Conservation (phyloP, 2,797 vertebrate species). For the Phoeniculus purpureus region DNA sequence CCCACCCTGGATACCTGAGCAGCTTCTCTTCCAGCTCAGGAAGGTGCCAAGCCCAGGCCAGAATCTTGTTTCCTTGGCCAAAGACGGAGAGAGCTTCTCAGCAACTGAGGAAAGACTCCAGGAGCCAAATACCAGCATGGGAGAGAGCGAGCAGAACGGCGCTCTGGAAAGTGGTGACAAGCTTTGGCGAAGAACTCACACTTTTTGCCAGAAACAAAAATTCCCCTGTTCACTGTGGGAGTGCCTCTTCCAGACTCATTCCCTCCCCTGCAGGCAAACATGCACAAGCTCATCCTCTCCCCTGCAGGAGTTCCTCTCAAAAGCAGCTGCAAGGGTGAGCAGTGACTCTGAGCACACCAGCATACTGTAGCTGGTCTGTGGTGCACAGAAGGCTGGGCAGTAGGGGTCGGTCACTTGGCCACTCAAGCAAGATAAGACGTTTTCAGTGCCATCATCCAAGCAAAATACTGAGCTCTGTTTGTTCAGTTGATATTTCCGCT, state of each 20-base stretch:
- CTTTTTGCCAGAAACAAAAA: constrained; percentile 36
- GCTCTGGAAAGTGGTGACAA: constrained; percentile 24
- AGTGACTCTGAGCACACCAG: neutral
- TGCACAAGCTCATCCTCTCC: neutral
- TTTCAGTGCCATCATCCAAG: neutral
- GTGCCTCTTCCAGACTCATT: neutral
- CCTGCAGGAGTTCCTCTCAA: neutral
- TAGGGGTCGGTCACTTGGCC: constrained; percentile 10
- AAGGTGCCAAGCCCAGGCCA: neutral
- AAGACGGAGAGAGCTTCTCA: neutral
- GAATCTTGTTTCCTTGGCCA: neutral
- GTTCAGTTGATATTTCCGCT: constrained; percentile 14
- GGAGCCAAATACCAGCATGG: constrained; percentile 39
- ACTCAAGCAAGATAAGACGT: neutral
- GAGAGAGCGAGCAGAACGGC: neutral
- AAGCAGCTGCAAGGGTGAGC: neutral
- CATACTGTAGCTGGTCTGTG: rapidly evolving
- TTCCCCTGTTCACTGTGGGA: neutral
- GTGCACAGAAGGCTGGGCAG: constrained; percentile 30
- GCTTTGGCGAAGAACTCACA: neutral
- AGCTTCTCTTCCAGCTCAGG: neutral
- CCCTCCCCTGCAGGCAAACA: neutral
- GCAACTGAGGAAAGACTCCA: constrained; percentile 1
- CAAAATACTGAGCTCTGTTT: neutral
- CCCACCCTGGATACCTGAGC: neutral